phyloP scores from a whole-genome alignment of 2,888 invertebrate species.

The Antheraea assamensis region DNA sequence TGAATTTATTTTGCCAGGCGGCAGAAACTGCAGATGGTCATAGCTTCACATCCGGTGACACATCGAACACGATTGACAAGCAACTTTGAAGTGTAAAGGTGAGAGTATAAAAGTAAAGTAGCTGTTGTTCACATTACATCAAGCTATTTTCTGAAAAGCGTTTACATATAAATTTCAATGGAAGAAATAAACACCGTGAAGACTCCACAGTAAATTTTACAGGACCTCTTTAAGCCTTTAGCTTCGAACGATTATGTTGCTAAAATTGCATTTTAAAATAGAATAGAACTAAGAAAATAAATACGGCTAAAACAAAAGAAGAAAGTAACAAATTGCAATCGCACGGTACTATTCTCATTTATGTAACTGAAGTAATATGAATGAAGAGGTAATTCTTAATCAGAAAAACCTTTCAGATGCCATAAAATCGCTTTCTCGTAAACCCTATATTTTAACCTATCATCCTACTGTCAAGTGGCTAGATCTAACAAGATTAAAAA shows the following conservation, averaged over 20 bases:
- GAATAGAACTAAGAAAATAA: too few relatives aligned
- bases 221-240: neutral
- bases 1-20: constrained; percentile 44
- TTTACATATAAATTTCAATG: neutral
- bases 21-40: constrained; percentile 70
- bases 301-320: too few relatives aligned
- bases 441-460: constrained; percentile 15
- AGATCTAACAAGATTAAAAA: constrained; percentile 54
- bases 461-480: constrained; percentile 41
- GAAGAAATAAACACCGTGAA: neutral
- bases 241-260: too few relatives aligned
- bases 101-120: constrained; percentile 28
- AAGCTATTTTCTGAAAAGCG: neutral
- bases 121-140: constrained; percentile 17
- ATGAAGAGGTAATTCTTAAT: neutral
- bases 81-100: constrained; percentile 43
- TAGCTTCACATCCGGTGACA: constrained; percentile 63
- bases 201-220: neutral
- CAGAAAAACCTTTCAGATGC: neutral
- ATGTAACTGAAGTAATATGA: too few relatives aligned
- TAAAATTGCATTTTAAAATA: too few relatives aligned
- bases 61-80: constrained; percentile 60
- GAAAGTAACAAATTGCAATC: too few relatives aligned
- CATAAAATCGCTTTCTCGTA: constrained; percentile 35
- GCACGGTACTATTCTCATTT: too few relatives aligned